Conservation (phyloP, 2,888 invertebrate species). For the Microplitis deprimator region DNA sequence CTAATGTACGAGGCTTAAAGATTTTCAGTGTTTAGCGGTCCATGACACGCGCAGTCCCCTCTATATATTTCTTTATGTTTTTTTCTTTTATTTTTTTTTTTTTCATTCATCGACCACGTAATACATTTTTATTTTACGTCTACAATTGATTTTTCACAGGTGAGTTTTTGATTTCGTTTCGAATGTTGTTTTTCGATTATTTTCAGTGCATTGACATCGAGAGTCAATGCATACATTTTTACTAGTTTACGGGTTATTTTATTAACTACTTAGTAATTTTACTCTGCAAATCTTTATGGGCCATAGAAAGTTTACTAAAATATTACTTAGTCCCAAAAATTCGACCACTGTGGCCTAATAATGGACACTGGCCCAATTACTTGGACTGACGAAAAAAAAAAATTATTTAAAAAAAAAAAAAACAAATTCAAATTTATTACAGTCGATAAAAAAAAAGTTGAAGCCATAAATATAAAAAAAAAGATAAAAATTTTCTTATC, state of each 20-base stretch:
- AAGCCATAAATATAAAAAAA: no score
- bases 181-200: neutral
- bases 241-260: neutral
- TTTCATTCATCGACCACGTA: slow-evolving; percentile 4
- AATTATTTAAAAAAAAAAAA: no score
- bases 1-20: slow-evolving; percentile 31
- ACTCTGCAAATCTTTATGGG: no score
- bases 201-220: neutral
- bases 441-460: no score
- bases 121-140: neutral
- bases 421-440: no score
- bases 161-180: neutral
- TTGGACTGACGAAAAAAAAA: no score
- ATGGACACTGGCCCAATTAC: no score
- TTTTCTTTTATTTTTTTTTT: slow-evolving; percentile 4
- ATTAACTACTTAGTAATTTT: no score
- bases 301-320: no score
- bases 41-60: slow-evolving; percentile 37
- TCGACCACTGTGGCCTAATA: no score
- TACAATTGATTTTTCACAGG: slow-evolving; percentile 1
- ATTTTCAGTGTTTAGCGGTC: slow-evolving; percentile 38
- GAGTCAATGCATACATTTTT: neutral
- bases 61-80: neutral
- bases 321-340: no score
- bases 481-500: neutral